Evolutionary conservation across 2,888 invertebrate genomes (phyloP).

Genomic region (Stratiomys singularior): DNA sequence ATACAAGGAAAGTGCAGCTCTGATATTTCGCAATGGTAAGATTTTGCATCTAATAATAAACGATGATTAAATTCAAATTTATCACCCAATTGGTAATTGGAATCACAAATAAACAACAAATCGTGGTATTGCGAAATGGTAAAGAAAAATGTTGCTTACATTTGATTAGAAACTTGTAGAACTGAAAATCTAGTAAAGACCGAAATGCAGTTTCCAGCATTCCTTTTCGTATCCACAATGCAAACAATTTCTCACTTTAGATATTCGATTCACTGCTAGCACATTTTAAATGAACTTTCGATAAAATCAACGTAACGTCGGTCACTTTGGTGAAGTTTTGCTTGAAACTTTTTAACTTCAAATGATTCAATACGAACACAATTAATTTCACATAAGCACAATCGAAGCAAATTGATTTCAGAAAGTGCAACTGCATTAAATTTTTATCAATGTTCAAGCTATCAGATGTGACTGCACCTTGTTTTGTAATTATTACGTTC

Average conservation of each 20-base stretch:
- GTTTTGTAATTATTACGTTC: no score
- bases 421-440: no score
- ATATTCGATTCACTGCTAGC: not conserved
- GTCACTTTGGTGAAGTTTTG: not conserved
- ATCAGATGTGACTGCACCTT: no score
- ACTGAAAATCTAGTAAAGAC: not conserved
- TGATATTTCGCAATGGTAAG: no score
- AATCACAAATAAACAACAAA: not conserved
- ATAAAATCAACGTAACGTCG: not conserved
- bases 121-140: no score
- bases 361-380: not conserved
- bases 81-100: not conserved
- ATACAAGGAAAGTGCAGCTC: no score
- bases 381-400: no score
- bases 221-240: constrained; percentile 2
- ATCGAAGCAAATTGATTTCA: no score
- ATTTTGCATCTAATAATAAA: no score
- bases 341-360: not conserved
- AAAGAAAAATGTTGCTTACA: not conserved
- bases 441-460: no score
- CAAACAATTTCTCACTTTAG: not conserved
- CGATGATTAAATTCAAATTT: no score
- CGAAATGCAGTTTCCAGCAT: constrained; percentile 1
- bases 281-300: not conserved
- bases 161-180: constrained; percentile 3